Conservation (phyloP, 1,140 invertebrate species). For the Cotesia typhae region DNA sequence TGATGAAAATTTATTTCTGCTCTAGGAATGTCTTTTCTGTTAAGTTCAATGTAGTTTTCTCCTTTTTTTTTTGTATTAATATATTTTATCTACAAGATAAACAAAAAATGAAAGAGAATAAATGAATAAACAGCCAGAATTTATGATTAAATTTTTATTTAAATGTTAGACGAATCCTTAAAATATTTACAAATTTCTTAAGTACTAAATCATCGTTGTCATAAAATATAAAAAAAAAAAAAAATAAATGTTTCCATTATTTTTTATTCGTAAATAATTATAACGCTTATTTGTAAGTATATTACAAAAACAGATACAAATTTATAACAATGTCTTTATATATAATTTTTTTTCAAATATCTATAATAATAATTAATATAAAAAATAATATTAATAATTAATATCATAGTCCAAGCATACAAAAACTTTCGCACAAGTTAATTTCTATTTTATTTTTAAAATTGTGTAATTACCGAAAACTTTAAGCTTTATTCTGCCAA, state of each 20-base stretch:
- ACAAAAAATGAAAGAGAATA: too few relatives aligned
- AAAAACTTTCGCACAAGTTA: background rate
- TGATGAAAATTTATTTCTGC: too few relatives aligned
- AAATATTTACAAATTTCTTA: too few relatives aligned
- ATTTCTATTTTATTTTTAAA: background rate
- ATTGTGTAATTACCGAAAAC: background rate
- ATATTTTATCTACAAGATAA: too few relatives aligned
- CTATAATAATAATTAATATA: constrained; percentile 49
- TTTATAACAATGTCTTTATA: constrained; percentile 56
- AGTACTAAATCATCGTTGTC: too few relatives aligned
- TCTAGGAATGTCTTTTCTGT: too few relatives aligned
- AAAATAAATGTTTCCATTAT: constrained; percentile 15
- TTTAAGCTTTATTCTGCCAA: background rate
- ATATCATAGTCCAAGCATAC: constrained; percentile 25
- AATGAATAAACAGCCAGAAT: too few relatives aligned
- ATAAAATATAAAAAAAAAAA: too few relatives aligned
- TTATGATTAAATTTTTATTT: too few relatives aligned
- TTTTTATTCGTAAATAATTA: constrained; percentile 12
- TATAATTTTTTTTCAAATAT: constrained; percentile 50
- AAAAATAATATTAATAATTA: constrained; percentile 48
- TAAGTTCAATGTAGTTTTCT: too few relatives aligned
- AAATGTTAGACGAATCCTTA: too few relatives aligned
- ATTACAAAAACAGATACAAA: constrained; percentile 58
- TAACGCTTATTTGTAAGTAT: constrained; percentile 43
- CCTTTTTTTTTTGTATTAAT: too few relatives aligned